These are phyloP conservation scores for Drosophila pseudoananassae DNA, from an alignment of 1,140 invertebrate genomes.

Conservation along the genomic window DNA sequence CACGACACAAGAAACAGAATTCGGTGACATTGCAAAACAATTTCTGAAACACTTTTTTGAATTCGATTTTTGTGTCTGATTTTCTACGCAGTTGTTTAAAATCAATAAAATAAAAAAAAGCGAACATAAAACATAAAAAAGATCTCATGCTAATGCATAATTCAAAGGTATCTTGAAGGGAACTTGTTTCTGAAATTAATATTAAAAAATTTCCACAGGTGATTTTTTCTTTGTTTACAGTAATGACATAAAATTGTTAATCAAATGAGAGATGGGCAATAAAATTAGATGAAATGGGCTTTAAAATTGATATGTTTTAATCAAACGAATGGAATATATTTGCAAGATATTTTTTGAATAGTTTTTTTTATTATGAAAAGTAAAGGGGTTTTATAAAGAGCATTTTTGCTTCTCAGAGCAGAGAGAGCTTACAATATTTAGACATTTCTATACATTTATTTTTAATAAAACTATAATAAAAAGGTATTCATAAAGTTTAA, in stretches of 20 bases:
- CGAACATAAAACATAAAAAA: background rate
- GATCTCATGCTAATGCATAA: conserved; percentile 27
- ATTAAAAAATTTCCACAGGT: conserved; percentile 24
- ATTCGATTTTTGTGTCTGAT: conserved; percentile 3
- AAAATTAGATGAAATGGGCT: conserved; percentile 6
- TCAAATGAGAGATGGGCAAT: conserved; percentile 2
- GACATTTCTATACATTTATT: no score
- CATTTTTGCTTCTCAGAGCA: no score
- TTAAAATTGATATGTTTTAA: conserved; percentile 2
- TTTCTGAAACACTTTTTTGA: conserved; percentile 16
- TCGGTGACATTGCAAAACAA: conserved; percentile 60
- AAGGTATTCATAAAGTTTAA: no score
- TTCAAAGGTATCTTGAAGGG: conserved; percentile 7
- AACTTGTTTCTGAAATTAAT: conserved; percentile 42
- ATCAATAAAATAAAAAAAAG: conserved; percentile 17
- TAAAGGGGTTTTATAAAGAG: conserved; percentile 32
- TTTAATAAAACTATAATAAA: no score
- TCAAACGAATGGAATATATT: background rate
- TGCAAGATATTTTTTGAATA: background rate
- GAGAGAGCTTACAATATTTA: no score
- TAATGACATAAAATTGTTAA: background rate
- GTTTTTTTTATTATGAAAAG: background rate
- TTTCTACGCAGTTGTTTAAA: conserved; percentile 34
- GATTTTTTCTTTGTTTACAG: conserved; percentile 1
- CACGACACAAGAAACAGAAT: conserved; percentile 45